phyloP scores from a whole-genome alignment of 37 sponge, comb jelly and placozoan species.

The Eunapius fragilis region DNA sequence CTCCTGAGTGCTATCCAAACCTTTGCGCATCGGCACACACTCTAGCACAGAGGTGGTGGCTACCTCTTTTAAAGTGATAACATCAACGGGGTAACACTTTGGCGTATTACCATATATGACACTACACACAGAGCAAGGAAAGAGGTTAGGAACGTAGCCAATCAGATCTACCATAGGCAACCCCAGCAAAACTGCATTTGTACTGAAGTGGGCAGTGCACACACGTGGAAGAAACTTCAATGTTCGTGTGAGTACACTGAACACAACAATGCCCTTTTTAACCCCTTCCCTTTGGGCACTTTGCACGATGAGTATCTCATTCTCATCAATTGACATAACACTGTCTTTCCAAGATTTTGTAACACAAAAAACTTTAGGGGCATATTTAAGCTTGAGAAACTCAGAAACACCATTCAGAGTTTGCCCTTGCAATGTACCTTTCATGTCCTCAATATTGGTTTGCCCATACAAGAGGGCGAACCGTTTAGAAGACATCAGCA shows the following conservation, averaged over 20 bases:
- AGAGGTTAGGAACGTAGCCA: not conserved
- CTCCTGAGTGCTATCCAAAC: no score
- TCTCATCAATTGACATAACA: not conserved
- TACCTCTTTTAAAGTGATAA: not conserved
- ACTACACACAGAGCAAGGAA: not conserved
- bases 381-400: not conserved
- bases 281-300: not conserved
- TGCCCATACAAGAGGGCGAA: not conserved
- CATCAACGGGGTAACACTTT: not conserved
- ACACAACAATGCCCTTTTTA: not conserved
- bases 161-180: not conserved
- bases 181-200: not conserved
- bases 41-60: not conserved
- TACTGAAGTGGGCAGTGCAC: not conserved
- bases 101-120: not conserved
- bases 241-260: not conserved
- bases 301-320: not conserved
- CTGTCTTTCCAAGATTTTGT: not conserved
- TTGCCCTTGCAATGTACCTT: not conserved
- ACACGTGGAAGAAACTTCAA: not conserved
- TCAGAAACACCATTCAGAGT: not conserved
- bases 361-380: not conserved
- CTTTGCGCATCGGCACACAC: not conserved
- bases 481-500: not conserved
- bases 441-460: not conserved